phyloP scores from a whole-genome alignment of 2,797 vertebrate species.

The Oryzias dopingdopingensis region DNA sequence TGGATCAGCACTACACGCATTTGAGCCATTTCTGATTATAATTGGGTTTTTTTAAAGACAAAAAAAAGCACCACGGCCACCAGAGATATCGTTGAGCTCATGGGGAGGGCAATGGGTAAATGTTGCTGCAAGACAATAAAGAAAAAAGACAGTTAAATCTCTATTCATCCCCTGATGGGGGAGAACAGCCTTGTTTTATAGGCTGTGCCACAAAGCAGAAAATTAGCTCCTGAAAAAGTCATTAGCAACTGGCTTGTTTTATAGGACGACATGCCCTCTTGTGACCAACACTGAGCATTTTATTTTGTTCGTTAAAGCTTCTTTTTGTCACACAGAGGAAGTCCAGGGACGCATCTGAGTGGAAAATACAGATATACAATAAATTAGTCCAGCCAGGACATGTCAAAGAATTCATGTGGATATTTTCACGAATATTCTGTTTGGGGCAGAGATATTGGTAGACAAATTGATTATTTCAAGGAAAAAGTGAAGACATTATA shows the following conservation, averaged over 20 bases:
- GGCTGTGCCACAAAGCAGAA: conserved; percentile 71
- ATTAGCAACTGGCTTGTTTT: conserved; percentile 79
- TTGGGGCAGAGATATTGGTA: no score
- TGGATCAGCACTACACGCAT: conserved; percentile 19
- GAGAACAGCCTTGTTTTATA: conserved; percentile 76
- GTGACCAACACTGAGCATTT: conserved; percentile 64
- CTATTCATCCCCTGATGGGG: conserved; percentile 78
- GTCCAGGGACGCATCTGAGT: conserved; percentile 28
- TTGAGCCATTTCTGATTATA: no score
- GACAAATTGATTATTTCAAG: no score
- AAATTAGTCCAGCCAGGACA: conserved; percentile 27
- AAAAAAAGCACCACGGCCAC: conserved; percentile 42
- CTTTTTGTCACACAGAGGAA: conserved; percentile 60
- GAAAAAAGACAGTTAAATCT: conserved; percentile 75
- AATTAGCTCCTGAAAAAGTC: conserved; percentile 82
- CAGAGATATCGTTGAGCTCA: conserved; percentile 49
- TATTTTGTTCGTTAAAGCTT: conserved; percentile 36
- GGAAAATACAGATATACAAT: conserved; percentile 37
- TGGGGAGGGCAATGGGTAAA: conserved; percentile 64
- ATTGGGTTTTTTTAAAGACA: conserved; percentile 7
- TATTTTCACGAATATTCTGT: neutral
- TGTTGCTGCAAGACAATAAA: conserved; percentile 71
- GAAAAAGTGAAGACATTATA: no score
- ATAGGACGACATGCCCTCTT: conserved; percentile 70
- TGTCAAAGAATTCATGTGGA: conserved; percentile 30